Evolutionary conservation across 2,797 vertebrate species (phyloP), one percentile per base, ranked within the genome.

Genomic region (Hydrocynus forskahlii): DNA sequence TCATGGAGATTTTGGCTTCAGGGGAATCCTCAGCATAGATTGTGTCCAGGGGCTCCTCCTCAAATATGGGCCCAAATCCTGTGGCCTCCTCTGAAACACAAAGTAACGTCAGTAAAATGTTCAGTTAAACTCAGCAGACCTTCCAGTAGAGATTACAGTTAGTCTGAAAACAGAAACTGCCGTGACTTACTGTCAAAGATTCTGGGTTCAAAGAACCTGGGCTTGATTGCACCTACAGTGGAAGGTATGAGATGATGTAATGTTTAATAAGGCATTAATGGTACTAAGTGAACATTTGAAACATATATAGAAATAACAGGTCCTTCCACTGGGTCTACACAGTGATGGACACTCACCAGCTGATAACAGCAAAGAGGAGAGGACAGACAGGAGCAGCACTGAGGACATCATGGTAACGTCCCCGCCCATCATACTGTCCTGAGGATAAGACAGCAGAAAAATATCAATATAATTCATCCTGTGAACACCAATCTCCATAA

Each of bases 1-100:
- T 99, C 93, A 99, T 96, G 43, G 97, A 97, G 86, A 99, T 96
- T 85, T 96, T 96, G 81, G 92, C 95, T 85, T 99, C 98, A 0
- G 96, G 95, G 0, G 97, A 98, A 89, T 98, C 98, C 86, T 99
- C 97, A 1, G 94, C 95, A 85, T 99, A 98, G 85, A 99, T 96
- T 16, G 97, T 97, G 88, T 99, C 96, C 70, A 97, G 93, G 0
- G 98, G 98, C 70, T 99, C 97, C 85, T 99, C 98, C 91, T 99
- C 97, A 94, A 99, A 99, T 89, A 99, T 96, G 0, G 98, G 98
- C 23, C 97, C 98, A 76, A 97, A 98, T 76, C 97, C 96, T 87
- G 96, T 98, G 40, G 96, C 96, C 82, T 99, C 97, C 82, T 99
- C 98, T 97, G 91, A 84, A 35, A 50, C 2, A 80, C 19, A 66